These are phyloP conservation scores for Diorhabda elongata DNA, from an alignment of 1,140 invertebrate genomes.

Conservation along the genomic window DNA sequence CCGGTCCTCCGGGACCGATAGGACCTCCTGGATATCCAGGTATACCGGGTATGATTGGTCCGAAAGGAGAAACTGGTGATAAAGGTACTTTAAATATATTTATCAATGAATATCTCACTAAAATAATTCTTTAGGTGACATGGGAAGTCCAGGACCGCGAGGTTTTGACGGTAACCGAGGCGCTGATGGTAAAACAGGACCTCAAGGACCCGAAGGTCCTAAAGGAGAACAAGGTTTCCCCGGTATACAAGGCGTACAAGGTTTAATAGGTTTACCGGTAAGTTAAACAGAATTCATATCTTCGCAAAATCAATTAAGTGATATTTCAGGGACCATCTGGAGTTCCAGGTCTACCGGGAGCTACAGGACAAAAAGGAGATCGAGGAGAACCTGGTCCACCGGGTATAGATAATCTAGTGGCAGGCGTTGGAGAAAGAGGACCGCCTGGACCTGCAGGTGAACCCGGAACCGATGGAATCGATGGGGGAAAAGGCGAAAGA, in stretches of 20 bases:
- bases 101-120: not conserved
- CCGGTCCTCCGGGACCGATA: conserved; percentile 38
- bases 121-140: conserved; percentile 35
- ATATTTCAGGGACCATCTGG: conserved; percentile 39
- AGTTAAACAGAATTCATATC: conserved; percentile 40
- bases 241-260: conserved; percentile 41
- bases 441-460: conserved; percentile 50
- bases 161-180: conserved; percentile 34
- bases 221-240: conserved; percentile 39
- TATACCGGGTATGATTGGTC: conserved; percentile 46
- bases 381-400: conserved; percentile 48
- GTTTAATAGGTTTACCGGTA: conserved; percentile 45
- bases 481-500: conserved; percentile 55
- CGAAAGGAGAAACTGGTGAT: conserved; percentile 49
- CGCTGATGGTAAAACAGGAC: conserved; percentile 35
- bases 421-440: conserved; percentile 42
- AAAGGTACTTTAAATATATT: conserved; percentile 26
- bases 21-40: conserved; percentile 46
- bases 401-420: conserved; percentile 50
- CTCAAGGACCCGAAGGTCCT: conserved; percentile 41
- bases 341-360: conserved; percentile 36
- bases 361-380: conserved; percentile 53
- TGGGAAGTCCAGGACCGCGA: conserved; percentile 44
- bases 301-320: conserved; percentile 29
- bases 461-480: conserved; percentile 59